Evolutionary conservation across 2,888 invertebrate genomes (phyloP), one percentile per base, ranked within the genome.

Genomic region (Leucozona laternaria): DNA sequence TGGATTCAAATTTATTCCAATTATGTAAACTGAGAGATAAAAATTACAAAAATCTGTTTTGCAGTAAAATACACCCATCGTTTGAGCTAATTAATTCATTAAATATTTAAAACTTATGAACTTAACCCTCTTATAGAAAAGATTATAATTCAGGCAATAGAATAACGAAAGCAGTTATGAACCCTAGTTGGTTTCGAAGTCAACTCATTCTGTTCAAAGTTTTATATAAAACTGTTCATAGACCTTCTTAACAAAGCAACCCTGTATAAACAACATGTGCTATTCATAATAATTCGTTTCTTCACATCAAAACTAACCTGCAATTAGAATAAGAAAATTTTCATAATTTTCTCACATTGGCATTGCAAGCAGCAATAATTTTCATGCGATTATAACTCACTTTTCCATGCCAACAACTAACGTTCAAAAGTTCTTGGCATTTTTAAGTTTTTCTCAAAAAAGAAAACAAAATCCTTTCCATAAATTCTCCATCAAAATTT

Each of bases 401-500:
- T 31, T 57, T 57, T 57, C 55, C 28, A n/a, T 55, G 31, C 57
- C 31, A 57, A 20, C 57, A 17, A 31, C 15, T 7, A 31, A 11
- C 10, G 2, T 8, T 13, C 8, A 57, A 31, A 68, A 50, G 2
- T 77, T n/a, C n/a, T 31, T 34, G n/a, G 40, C 20, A 70, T 70
- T 45, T 45, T 62, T 7, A 11, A 53, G 40, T 53, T 60, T 31
- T 43, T 31, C 60, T 40, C 22, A 1, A 13, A 25, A 37, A 0
- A 37, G 11, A 40, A 4, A 15, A 37, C 20, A 48, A 77, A 58
- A 13, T 71, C n/a, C n/a, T 66, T 66, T 50, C n/a, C 58, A 57
- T 53, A 53, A 66, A 75, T 60, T 75, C 34, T 40, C 22, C n/a
- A 57, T 31, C 57, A 40, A 15, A 43, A 17, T 31, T 68, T 68